Evolutionary conservation across 2,797 vertebrate species (phyloP).

Genomic region (Lophura swinhoii): DNA sequence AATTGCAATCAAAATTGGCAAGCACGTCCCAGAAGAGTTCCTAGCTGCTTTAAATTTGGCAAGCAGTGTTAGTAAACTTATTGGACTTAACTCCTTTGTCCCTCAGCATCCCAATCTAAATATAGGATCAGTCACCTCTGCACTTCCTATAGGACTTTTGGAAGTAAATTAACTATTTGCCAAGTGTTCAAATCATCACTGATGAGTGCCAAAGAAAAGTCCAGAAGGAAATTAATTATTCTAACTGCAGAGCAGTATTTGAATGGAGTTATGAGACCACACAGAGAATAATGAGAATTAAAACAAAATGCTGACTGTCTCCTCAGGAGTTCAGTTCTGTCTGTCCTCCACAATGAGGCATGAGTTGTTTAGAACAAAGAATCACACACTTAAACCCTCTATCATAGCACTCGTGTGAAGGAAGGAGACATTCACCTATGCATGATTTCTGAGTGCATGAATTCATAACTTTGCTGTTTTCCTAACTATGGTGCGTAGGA

Average conservation of each 20-base stretch:
- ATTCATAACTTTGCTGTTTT: neutral
- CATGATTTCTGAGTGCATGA: neutral
- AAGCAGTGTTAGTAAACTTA: neutral
- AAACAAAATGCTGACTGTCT: neutral
- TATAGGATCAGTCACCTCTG: neutral
- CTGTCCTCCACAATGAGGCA: neutral
- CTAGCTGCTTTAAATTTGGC: neutral
- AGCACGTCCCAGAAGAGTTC: neutral
- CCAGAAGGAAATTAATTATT: conserved; percentile 32
- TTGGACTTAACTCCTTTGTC: neutral
- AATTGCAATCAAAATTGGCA: neutral
- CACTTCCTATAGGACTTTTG: neutral
- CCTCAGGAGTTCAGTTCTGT: neutral
- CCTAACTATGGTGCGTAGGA: neutral
- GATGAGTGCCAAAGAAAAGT: neutral
- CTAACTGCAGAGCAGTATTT: neutral
- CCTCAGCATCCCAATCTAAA: neutral
- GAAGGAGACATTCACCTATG: neutral
- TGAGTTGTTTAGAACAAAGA: neutral
- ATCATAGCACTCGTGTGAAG: neutral
- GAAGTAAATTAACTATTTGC: conserved; percentile 9
- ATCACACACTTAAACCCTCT: neutral
- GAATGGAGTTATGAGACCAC: neutral
- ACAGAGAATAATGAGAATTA: neutral
- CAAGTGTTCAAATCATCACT: neutral